Base-by-base conservation (phyloP, 92 coral and sea anemone species). In the Actinernus sp. region DNA sequence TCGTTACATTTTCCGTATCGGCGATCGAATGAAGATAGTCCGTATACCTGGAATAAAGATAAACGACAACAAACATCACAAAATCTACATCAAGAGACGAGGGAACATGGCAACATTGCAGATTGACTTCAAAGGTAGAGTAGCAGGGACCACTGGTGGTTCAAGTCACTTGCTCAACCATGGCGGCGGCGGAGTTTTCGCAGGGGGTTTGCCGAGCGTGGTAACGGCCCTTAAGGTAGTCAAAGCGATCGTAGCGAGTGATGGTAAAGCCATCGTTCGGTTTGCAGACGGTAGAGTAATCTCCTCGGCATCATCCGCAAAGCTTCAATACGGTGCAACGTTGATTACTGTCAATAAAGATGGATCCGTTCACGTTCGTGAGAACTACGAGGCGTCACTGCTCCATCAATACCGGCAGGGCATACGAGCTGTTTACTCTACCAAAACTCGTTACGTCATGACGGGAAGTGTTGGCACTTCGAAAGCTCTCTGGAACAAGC, bases 101-200 rank as follows among this genome's bases (percentile, higher is more conserved):
- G 99, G 99, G 11, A 85, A 92, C 50, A 25, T 49, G 11, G 97
- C 92, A 41, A 74, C 83, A 11, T 56, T 92, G 24, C 97, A 95
- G 46, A 68, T 95, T 2, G 99, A 92, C 38, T 54, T 83, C 41
- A 63, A 72, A 19, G 97, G 93, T 1, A 87, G 86, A 58, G 88
- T 69, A 8, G 48, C 68, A 36, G 91, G 90, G 26, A 83, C 88
- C 1, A 79, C 92, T 0, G 99, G 97, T 19, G 87, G 86, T n/a
- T 48, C 44, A 8, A 70, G 40, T 26, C 49, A 76, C 29, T 58
- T 85, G 3, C 83, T 91, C 28, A 78, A 91, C 55, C 71, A 71
- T 36, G 93, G 88, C 3, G 97, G 97, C 1, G 97, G 97, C 13
- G 78, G 79, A n/a, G 29, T 90, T 5, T 90, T 90, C 55, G 30